Conservation (phyloP, 2,113 vertebrate species). For the Tragelaphus scriptus region DNA sequence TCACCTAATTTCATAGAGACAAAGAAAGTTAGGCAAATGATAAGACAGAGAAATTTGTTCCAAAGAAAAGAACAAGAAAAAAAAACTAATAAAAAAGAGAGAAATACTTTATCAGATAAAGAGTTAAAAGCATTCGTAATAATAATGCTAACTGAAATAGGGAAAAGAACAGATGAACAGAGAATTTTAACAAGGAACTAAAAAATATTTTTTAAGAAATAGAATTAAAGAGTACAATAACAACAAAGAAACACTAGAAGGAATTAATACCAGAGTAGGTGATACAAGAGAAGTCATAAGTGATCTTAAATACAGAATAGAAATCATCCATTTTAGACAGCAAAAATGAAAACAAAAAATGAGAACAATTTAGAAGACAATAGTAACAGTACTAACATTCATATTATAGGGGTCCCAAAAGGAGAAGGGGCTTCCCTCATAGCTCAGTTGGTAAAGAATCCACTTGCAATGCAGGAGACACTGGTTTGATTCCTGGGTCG, state of each 20-base stretch:
- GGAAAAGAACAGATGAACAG: background rate
- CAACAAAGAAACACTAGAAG: background rate
- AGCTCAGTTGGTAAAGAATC: background rate
- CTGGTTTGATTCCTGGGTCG: background rate
- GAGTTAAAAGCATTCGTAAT: background rate
- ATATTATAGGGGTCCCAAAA: background rate
- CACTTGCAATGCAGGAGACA: accelerated
- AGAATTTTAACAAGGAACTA: background rate
- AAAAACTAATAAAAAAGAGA: background rate
- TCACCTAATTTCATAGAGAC: background rate
- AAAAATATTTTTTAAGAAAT: background rate
- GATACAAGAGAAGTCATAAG: background rate
- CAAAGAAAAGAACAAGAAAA: background rate
- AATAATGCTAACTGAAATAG: background rate
- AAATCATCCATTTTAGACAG: background rate
- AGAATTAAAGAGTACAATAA: background rate
- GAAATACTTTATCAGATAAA: background rate
- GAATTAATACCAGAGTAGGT: background rate
- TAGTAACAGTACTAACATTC: background rate
- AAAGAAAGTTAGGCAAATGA: background rate
- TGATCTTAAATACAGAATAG: background rate
- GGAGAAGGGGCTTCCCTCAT: background rate
- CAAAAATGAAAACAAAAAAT: background rate
- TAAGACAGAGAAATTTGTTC: background rate
- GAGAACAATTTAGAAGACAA: background rate